Conservation (phyloP, 2,113 vertebrate species). For the Kryptolebias marmoratus region DNA sequence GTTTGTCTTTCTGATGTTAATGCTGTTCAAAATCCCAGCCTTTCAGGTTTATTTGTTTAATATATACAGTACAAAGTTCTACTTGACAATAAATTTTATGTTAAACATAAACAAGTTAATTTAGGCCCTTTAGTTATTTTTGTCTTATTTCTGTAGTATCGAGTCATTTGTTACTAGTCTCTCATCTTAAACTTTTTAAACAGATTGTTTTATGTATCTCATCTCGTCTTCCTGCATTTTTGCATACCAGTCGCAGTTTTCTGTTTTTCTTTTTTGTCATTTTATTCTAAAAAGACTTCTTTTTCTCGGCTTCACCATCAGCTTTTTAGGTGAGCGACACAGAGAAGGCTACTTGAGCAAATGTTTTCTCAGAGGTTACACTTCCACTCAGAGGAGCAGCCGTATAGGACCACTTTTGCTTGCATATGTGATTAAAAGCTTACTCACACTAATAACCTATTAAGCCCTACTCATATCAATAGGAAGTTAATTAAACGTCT, state of each 20-base stretch:
- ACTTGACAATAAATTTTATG: neutral
- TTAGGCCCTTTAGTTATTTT: neutral
- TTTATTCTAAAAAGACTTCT: neutral
- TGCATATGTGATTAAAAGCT: too few species aligned
- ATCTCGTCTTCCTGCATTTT: neutral
- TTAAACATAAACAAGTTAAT: neutral
- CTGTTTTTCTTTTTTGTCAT: neutral
- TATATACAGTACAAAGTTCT: too few species aligned
- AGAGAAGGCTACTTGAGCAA: too few species aligned
- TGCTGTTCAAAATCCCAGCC: neutral
- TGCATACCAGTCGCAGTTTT: neutral
- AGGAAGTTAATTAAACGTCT: too few species aligned
- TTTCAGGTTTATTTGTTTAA: constrained; percentile 3
- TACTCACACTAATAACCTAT: too few species aligned
- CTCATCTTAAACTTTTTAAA: neutral
- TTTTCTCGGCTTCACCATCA: neutral
- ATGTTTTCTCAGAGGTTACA: too few species aligned
- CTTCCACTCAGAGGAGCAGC: too few species aligned
- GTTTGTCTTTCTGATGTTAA: neutral
- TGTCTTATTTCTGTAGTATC: neutral
- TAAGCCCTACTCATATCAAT: too few species aligned
- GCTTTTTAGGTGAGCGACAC: neutral
- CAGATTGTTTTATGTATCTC: neutral
- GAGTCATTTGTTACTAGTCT: neutral
- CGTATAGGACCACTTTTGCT: too few species aligned